Conservation (phyloP, 2,797 vertebrate species). For the Hippopotamyrus pictus region DNA sequence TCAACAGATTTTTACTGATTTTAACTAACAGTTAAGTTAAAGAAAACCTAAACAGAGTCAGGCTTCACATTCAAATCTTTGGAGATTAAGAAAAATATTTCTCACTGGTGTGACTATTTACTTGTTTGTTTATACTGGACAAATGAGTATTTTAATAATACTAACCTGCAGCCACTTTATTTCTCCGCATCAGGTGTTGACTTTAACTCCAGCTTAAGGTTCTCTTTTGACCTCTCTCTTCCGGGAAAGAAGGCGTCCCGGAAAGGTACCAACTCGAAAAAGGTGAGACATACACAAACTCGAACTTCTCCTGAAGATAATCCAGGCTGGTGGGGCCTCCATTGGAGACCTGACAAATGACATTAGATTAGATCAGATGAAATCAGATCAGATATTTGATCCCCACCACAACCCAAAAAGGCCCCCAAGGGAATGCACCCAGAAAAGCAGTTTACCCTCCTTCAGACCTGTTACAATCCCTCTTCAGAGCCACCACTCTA, state of each 20-base stretch:
- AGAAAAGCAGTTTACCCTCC: background rate
- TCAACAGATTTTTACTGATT: background rate
- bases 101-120: background rate
- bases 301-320: background rate
- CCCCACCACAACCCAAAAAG: background rate
- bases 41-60: background rate
- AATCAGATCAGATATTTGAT: background rate
- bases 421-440: background rate
- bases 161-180: background rate
- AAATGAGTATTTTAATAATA: background rate
- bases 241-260: constrained; percentile 79
- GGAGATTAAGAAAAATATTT: background rate
- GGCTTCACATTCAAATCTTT: background rate
- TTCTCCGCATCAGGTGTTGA: constrained; percentile 63
- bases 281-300: constrained; percentile 56
- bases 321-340: background rate
- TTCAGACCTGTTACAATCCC: background rate
- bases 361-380: background rate
- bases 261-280: constrained; percentile 71
- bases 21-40: background rate
- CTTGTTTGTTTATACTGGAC: background rate
- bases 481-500: background rate
- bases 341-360: background rate
- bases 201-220: constrained; percentile 82
- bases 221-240: constrained; percentile 81